Base-by-base conservation (phyloP, 2,797 vertebrate species). In the Allobates femoralis region DNA sequence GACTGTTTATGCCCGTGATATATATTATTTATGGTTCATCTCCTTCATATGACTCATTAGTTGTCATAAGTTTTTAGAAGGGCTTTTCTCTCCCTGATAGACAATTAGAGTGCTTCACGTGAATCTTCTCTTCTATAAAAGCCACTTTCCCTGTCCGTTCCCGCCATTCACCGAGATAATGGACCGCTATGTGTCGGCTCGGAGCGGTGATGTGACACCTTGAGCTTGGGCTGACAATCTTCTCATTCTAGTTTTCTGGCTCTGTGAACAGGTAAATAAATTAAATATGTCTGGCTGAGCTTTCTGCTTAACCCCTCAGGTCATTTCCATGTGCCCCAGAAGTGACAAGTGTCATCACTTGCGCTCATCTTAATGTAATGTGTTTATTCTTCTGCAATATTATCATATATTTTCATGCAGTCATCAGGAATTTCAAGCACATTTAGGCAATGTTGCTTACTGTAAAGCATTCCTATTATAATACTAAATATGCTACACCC, bases 261-360 rank as follows among this genome's bases (percentile, higher is more conserved):
- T 86, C 60, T 50, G 3, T 86, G 58, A 60, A 53, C 73, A 58
- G 85, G 80, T 82, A 86, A 83, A 82, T 83, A 77, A 30, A 77
- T 83, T 82, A 82, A 53, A 71, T 53, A 30, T 26, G 78, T 80
- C 55, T 51, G n/a, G 46, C 41, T 58, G 67, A 82, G 51, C 60
- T 66, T 77, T 82, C 51, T 55, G 56, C 56, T 34, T 55, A 5
- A 50, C 71, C 55, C 46, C 19, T 14, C n/a, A 19, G 71, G 71
- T 75, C 85, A 76, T 73, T 26, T 66, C 23, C 16, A 21, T 37
- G 78, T 53, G 77, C 28, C 78, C 78, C 21, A 28, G 37, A 51
- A 32, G 7, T 86, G 69, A 64, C 71, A 41, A 60, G 78, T 21
- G 34, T 56, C n/a, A 8, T 76, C 37, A 76, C 46, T 69, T 34